Evolutionary conservation across 2,888 invertebrate species (phyloP).

Genomic region (Aphidius colemani): DNA sequence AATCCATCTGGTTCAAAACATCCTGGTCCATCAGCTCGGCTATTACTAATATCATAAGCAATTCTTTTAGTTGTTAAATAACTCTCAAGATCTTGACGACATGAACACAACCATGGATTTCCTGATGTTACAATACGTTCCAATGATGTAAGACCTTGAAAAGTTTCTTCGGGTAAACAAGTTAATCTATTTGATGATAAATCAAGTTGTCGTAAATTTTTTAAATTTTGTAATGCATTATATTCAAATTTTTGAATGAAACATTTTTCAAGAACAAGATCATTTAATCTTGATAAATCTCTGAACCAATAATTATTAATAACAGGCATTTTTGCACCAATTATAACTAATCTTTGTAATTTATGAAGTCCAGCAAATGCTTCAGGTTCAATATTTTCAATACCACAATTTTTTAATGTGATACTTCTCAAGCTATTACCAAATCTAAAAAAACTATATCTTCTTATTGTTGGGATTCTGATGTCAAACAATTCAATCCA

Average conservation of each 20-base stretch:
- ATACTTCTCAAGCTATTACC: conserved; percentile 46
- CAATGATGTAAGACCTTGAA: conserved; percentile 36
- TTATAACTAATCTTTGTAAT: conserved; percentile 40
- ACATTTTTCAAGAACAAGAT: conserved; percentile 40
- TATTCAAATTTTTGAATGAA: conserved; percentile 39
- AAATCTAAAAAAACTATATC: conserved; percentile 47
- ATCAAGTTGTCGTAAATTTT: conserved; percentile 38
- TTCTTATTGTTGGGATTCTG: conserved; percentile 34
- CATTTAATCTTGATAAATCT: conserved; percentile 40
- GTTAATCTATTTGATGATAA: conserved; percentile 39
- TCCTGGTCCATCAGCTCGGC: conserved; percentile 31
- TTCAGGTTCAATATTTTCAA: conserved; percentile 40
- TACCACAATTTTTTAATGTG: conserved; percentile 40
- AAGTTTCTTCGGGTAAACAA: conserved; percentile 37
- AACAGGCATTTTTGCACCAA: conserved; percentile 38
- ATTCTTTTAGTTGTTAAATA: conserved; percentile 35
- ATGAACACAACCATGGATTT: conserved; percentile 46
- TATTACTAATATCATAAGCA: conserved; percentile 40
- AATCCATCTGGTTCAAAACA: conserved; percentile 27
- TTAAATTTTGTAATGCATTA: conserved; percentile 37
- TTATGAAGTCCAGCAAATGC: conserved; percentile 48
- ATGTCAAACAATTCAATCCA: conserved; percentile 44
- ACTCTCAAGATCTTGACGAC: conserved; percentile 35
- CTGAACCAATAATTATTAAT: conserved; percentile 42
- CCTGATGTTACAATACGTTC: conserved; percentile 37